Percentiles rank a stretch among this genome's conserved stretches.
phyloP scores from a whole-genome alignment of 1,140 invertebrate species.

The Orchesella cincta region DNA sequence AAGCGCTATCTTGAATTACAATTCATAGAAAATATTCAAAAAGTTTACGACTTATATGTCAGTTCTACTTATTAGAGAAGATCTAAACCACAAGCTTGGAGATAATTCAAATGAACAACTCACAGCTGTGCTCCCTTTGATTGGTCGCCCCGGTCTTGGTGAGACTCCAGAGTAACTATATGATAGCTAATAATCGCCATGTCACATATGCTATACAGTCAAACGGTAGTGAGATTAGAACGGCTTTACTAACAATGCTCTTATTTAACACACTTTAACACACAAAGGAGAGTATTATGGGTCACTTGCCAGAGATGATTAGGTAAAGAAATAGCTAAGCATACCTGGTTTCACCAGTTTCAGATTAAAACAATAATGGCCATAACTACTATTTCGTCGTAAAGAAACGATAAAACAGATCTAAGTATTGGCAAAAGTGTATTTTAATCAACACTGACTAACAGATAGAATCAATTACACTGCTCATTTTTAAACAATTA shows the following conservation, averaged over 20 bases:
- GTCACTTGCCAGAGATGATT: not conserved
- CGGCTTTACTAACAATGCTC: no score
- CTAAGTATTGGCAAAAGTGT: no score
- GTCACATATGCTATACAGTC: no score
- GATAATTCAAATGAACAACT: not conserved
- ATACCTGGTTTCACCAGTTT: not conserved
- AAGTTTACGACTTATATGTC: not conserved
- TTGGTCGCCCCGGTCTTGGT: no score
- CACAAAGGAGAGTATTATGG: no score
- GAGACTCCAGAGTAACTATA: no score
- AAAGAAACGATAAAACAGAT: not conserved
- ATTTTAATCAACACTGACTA: conserved; percentile 3
- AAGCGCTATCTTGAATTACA: not conserved
- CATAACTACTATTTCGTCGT: not conserved
- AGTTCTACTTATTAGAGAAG: not conserved
- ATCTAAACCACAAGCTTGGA: not conserved
- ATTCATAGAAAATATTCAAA: not conserved
- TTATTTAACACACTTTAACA: no score
- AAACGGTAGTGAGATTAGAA: no score
- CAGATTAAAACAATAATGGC: conserved; percentile 4
- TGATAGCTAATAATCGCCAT: no score
- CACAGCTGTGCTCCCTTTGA: not conserved
- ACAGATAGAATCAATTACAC: no score
- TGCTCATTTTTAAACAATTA: conserved; percentile 14
- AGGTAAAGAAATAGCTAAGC: not conserved